Evolutionary conservation across 2,797 vertebrate species (phyloP), one percentile per base, ranked within the genome.

Genomic region (Dryobates pubescens): DNA sequence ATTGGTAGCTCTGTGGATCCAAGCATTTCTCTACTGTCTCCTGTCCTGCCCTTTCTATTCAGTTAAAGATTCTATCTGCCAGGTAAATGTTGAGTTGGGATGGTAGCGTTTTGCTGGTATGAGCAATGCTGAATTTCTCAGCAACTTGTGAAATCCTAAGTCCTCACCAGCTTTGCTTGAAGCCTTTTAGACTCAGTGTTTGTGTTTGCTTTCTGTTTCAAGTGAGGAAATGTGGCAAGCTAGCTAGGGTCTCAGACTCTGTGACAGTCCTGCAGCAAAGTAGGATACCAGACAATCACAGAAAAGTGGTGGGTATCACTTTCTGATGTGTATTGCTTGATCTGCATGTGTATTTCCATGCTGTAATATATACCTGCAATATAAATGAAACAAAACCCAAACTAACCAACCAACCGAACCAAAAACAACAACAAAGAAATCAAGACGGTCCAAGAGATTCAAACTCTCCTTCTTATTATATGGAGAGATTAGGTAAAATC

Each of bases 91-190:
- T 17, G 58, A 93, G 58, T 17, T 93, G 86, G 36, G 61, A 58
- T 65, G 61, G 76, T 63, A 61, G 70, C 10, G 1, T 78, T 94
- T 57, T 2, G 4, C 43, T 85, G 70, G 63, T 75, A 77, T 67
- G 76, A 93, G 49, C 73, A 96, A 92, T 24, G 57, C 45, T 78
- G 92, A 73, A 78, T 90, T 96, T 93, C 93, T 89, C 77, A 88
- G 68, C 3, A 36, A 86, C 64, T 79, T 95, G 82, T 90, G 92
- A 96, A 94, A 93, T 26, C 29, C 24, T 22, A 79, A 90, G 59
- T 72, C 29, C 68, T 91, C 0, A 34, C 86, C 90, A 96, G 78
- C 17, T 94, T 96, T 93, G 67, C 84, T 90, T 67, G 65, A 87
- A 85, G 67, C 13, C 67, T 92, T 77, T 94, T 73, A 85, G 83